These are phyloP conservation scores for Acholoe squamosa DNA, from an alignment of 2,888 invertebrate species.

Conservation along the genomic window DNA sequence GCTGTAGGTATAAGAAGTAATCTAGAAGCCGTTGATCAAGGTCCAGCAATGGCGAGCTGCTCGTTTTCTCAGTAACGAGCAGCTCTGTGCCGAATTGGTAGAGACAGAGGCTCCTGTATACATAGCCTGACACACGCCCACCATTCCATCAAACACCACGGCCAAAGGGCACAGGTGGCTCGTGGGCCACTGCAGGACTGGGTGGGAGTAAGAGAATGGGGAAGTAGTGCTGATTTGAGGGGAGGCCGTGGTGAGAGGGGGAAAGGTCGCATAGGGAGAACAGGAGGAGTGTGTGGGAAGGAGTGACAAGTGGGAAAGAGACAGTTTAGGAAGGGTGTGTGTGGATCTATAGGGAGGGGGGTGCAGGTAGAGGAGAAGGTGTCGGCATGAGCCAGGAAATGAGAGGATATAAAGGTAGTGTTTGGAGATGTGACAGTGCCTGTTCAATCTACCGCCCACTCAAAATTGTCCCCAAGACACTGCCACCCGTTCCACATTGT, in stretches of 20 bases:
- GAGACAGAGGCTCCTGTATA: not conserved
- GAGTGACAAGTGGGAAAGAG: not conserved
- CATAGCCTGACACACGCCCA: not conserved
- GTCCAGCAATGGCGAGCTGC: not conserved
- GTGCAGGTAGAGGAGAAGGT: not conserved
- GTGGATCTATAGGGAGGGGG: not conserved
- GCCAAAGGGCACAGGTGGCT: constrained; percentile 27
- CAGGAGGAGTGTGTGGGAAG: not conserved
- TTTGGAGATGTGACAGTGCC: too few species aligned
- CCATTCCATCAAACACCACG: not conserved
- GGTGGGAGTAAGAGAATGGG: not conserved
- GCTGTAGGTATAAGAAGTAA: not conserved
- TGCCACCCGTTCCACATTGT: too few species aligned
- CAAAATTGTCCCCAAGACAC: too few species aligned
- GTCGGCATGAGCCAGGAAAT: not conserved
- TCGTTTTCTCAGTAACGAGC: not conserved
- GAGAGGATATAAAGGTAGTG: too few species aligned
- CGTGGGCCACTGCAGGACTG: not conserved
- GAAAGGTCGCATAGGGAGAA: too few species aligned
- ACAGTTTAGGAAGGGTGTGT: not conserved
- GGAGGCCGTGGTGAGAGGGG: too few species aligned
- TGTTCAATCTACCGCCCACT: too few species aligned
- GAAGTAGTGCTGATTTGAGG: not conserved
- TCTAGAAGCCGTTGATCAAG: too few species aligned
- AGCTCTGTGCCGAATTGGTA: not conserved